Percentiles rank a stretch among this genome's conserved stretches.
Evolutionary conservation across 2,797 vertebrate species (phyloP).

Genomic region (Danionella dracula): DNA sequence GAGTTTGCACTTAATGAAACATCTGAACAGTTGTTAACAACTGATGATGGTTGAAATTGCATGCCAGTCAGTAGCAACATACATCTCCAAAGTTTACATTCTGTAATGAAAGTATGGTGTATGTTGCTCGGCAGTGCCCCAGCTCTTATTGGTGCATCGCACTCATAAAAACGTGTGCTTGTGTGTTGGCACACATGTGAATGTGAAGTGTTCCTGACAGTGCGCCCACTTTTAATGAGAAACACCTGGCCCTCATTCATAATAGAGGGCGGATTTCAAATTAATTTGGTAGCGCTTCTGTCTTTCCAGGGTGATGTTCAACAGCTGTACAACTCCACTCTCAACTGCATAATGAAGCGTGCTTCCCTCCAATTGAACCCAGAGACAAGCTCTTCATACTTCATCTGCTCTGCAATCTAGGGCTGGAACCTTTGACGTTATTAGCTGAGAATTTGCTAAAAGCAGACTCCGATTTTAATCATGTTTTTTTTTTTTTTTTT

Average conservation of each 20-base stretch:
- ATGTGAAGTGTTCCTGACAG: constrained; percentile 42
- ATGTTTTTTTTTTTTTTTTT: neutral
- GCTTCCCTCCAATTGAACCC: constrained; percentile 53
- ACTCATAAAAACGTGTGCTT: constrained; percentile 30
- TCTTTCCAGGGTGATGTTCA: constrained; percentile 63
- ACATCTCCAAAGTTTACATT: too few species aligned
- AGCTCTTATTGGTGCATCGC: constrained; percentile 50
- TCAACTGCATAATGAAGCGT: constrained; percentile 62
- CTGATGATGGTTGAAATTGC: too few species aligned
- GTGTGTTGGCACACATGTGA: constrained; percentile 38
- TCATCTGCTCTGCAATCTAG: constrained; percentile 19
- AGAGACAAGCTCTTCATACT: constrained; percentile 51
- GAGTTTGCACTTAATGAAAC: too few species aligned
- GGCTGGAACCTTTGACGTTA: neutral
- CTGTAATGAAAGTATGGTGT: too few species aligned
- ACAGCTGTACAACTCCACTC: constrained; percentile 64
- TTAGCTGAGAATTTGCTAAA: neutral
- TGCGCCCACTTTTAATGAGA: constrained; percentile 63
- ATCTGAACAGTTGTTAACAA: too few species aligned
- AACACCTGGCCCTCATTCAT: constrained; percentile 73
- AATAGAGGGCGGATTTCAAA: constrained; percentile 67
- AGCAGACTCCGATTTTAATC: neutral
- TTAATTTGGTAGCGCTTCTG: constrained; percentile 62
- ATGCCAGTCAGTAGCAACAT: too few species aligned
- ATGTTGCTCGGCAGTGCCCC: constrained; percentile 34